Percentiles rank a stretch among this genome's conserved stretches.
Conservation (phyloP, 1,140 invertebrate genomes). For the Drosophila saltans region DNA sequence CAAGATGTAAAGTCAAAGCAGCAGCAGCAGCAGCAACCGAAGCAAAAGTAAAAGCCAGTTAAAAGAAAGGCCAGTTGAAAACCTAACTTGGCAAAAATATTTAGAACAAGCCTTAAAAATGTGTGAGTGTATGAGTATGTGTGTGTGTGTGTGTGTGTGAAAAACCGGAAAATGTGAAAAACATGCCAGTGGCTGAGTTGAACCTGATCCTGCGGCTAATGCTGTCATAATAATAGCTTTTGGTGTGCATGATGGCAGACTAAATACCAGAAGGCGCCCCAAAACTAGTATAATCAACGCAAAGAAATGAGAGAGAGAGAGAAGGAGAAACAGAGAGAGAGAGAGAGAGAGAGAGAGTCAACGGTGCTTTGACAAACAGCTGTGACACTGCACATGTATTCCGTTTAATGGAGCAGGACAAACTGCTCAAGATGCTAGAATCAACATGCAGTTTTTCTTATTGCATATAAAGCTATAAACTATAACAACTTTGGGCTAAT, state of each 20-base stretch:
- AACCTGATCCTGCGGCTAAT: slow-evolving; percentile 19
- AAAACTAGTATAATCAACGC: slow-evolving; percentile 36
- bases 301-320: not conserved
- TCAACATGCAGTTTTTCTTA: too few relatives aligned
- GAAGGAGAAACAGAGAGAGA: not conserved
- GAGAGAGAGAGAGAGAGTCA: not conserved
- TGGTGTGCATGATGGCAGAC: slow-evolving; percentile 32
- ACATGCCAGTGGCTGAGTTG: slow-evolving; percentile 18
- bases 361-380: slow-evolving; percentile 50
- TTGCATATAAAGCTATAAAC: too few relatives aligned
- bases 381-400: slow-evolving; percentile 29
- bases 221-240: slow-evolving; percentile 33
- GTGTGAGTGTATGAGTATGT: not conserved
- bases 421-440: too few relatives aligned
- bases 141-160: slow-evolving; percentile 2
- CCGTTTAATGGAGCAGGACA: too few relatives aligned
- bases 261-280: slow-evolving; percentile 27
- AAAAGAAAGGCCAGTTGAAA: slow-evolving; percentile 37
- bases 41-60: slow-evolving; percentile 37
- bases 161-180: slow-evolving; percentile 46
- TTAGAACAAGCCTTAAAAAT: slow-evolving; percentile 50
- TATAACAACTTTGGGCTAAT: too few relatives aligned
- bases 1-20: not conserved
- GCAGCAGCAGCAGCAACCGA: not conserved
- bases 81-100: slow-evolving; percentile 46